A percentile compares a stretch with the other conserved stretches of the same genome.
phyloP scores from a whole-genome alignment of 1,140 invertebrate genomes.

The Drosophila seguyi region DNA sequence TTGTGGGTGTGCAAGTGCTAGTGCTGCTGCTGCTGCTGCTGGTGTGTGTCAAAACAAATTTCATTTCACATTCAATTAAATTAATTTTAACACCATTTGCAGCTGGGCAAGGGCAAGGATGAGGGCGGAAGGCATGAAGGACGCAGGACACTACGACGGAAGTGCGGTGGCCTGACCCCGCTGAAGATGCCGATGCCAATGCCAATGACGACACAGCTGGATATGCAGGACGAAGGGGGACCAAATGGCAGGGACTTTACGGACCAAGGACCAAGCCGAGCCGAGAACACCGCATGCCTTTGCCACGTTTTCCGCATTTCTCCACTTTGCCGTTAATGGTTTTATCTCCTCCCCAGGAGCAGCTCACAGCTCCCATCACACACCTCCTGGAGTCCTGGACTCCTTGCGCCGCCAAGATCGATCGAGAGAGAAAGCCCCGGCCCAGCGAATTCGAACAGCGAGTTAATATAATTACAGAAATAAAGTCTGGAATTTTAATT shows the following conservation, averaged over 20 bases:
- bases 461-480: conserved; percentile 85
- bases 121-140: neutral
- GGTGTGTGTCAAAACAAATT: conserved; percentile 82
- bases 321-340: conserved; percentile 75
- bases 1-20: conserved; percentile 37
- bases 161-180: conserved; percentile 31
- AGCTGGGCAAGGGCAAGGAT: conserved; percentile 33
- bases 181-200: conserved; percentile 55
- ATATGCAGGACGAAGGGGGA: conserved; percentile 32
- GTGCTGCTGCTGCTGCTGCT: neutral
- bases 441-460: conserved; percentile 71
- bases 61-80: conserved; percentile 85
- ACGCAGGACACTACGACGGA: conserved; percentile 22
- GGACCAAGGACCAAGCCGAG: conserved; percentile 15
- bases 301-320: conserved; percentile 81
- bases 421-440: conserved; percentile 49
- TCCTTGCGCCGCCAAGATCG: conserved; percentile 50
- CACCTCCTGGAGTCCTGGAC: neutral
- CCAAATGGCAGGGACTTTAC: neutral
- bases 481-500: conserved; percentile 85
- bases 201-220: conserved; percentile 74
- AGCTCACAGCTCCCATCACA: conserved; percentile 2
- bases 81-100: conserved; percentile 84
- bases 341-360: conserved; percentile 59
- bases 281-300: conserved; percentile 66